Percentiles rank a stretch among this genome's conserved stretches.
Conservation (phyloP, 1,140 invertebrate species). For the Brachionus plicatilis region DNA sequence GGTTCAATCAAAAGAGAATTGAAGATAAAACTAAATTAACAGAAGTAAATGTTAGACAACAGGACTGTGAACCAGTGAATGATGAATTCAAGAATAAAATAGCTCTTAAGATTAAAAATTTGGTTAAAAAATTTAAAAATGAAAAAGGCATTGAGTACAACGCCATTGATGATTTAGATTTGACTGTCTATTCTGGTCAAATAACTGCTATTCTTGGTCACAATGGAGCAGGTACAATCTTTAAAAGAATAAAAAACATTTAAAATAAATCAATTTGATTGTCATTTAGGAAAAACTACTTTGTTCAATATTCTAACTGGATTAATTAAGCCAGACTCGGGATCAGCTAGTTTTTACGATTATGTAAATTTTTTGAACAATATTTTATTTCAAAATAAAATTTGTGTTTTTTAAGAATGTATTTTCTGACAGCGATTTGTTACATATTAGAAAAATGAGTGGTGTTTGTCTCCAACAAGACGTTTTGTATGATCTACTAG, state of each 20-base stretch:
- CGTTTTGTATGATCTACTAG: conserved; percentile 57
- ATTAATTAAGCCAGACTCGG: background rate
- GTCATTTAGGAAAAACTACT: conserved; percentile 57
- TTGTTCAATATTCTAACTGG: conserved; percentile 70
- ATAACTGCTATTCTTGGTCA: conserved; percentile 76
- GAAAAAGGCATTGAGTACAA: conserved; percentile 9
- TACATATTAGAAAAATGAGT: conserved; percentile 61
- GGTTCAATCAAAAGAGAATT: conserved; percentile 53
- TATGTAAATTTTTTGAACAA: background rate
- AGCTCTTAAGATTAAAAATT: background rate
- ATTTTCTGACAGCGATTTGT: conserved; percentile 65
- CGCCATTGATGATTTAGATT: conserved; percentile 25
- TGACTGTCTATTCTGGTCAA: conserved; percentile 62
- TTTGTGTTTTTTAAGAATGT: conserved; percentile 54
- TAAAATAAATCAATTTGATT: background rate
- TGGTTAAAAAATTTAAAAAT: conserved; percentile 40
- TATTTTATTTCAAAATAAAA: no score
- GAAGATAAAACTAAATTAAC: background rate
- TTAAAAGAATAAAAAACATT: background rate
- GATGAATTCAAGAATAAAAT: conserved; percentile 21
- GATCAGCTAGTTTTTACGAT: background rate
- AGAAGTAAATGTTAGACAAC: background rate
- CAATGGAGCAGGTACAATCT: conserved; percentile 62
- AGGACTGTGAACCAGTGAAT: background rate
- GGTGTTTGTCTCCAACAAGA: conserved; percentile 64